Evolutionary conservation across 1,140 invertebrate species (phyloP), one percentile per base, ranked within the genome.

Genomic region (Drosophila littoralis): DNA sequence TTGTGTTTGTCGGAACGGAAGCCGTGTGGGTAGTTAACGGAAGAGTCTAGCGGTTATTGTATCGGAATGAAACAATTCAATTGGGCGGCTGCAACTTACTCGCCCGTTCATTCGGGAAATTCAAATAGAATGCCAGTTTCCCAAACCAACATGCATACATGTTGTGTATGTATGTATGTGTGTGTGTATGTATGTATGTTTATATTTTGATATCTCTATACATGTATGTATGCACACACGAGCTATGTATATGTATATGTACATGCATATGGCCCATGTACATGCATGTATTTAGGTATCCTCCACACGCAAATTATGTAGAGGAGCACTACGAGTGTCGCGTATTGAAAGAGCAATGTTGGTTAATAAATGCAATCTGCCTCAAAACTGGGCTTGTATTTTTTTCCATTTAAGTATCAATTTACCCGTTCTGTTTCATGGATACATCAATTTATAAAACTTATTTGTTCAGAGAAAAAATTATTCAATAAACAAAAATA

Each of bases 51-150:
- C 38, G 77, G 70, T 70, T 78, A 58, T 89, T 83, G 67, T 89
- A 84, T 89, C 77, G 77, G 67, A 69, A 80, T 81, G 70, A 75
- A 80, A 75, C 77, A 88, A 82, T 88, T 88, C 79, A 72, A 88
- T 88, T 88, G 80, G 84, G 60, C 52, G 64, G 46, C 51, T 64
- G 45, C 42, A 40, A 65, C 74, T 68, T 48, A 51, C 63, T 64
- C 57, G 10, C 46, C 60, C 48, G 42, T 58, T 75, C 65, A 63
- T 46, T 55, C 28, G 59, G 51, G 36, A 67, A 71, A 74, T 72
- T 78, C 45, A 58, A 78, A 68, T 78, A 54, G 33, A 46, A 55
- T 71, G 55, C 38, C 33, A 22, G 38, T 35, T 64, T 52, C 61
- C 38, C 48, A 54, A 64, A 35, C 36, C 50, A 33, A 54, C 36